These are phyloP conservation scores for Leptura quadrifasciata DNA, from an alignment of 2,888 invertebrate genomes.

Conservation along the genomic window DNA sequence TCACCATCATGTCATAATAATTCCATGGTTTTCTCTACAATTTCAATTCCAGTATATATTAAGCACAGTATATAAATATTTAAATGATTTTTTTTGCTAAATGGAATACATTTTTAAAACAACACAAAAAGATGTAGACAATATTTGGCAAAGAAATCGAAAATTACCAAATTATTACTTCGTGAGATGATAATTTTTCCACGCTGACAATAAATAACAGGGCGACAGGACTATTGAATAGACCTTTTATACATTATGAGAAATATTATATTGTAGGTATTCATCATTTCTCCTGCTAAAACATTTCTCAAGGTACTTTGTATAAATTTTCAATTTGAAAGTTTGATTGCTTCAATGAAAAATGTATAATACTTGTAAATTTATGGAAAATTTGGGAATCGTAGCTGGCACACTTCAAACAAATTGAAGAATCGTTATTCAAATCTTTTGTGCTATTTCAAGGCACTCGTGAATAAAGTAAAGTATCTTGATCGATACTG, in stretches of 20 bases:
- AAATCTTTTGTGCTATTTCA: background rate
- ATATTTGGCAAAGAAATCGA: no score
- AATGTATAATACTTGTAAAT: constrained; percentile 1
- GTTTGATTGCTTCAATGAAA: background rate
- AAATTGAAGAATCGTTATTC: constrained; percentile 2
- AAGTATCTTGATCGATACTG: background rate
- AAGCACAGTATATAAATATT: no score
- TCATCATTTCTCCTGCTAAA: background rate
- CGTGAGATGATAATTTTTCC: background rate
- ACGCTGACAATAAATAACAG: background rate
- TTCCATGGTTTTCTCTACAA: no score
- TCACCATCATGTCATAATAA: no score
- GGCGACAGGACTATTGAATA: background rate
- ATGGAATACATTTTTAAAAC: no score
- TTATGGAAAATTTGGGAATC: constrained; percentile 1
- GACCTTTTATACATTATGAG: background rate
- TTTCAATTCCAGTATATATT: no score
- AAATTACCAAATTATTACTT: background rate
- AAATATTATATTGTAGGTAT: background rate
- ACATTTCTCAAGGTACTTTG: background rate
- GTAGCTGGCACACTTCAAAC: constrained; percentile 1
- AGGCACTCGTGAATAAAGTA: constrained; percentile 1
- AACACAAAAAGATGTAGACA: no score
- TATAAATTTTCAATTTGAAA: background rate
- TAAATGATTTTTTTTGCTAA: no score